Percentiles rank a stretch among this genome's conserved stretches.
These are phyloP conservation scores for Anoplopoma fimbria DNA, from an alignment of 2,113 vertebrate species.

Conservation along the genomic window DNA sequence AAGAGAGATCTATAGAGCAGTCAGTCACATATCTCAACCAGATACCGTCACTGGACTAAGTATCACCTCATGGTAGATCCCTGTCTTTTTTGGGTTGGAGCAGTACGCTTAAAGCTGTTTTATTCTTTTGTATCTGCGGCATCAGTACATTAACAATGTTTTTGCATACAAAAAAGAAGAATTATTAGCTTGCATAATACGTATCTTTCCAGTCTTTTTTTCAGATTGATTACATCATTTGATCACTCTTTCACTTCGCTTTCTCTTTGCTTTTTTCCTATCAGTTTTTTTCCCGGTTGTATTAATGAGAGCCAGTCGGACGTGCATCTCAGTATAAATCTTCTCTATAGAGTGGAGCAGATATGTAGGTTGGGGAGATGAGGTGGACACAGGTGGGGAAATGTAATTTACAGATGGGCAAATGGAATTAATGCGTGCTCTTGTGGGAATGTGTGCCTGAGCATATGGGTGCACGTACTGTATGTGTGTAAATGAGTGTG, in stretches of 20 bases:
- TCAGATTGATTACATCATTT: conserved; percentile 2
- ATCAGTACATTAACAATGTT: not conserved
- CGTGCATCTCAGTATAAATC: not conserved
- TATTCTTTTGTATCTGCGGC: conserved; percentile 3
- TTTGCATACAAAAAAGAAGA: conserved; percentile 12
- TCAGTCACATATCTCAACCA: conserved; percentile 15
- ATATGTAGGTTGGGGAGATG: conserved; percentile 21
- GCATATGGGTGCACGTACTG: not conserved
- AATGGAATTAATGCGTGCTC: conserved; percentile 32
- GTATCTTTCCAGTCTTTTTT: not conserved
- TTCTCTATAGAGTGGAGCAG: conserved; percentile 5
- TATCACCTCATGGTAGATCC: not conserved
- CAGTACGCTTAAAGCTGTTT: conserved; percentile 6
- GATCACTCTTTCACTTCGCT: not conserved
- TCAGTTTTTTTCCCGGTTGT: not conserved
- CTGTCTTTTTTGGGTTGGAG: conserved; percentile 9
- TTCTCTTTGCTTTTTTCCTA: not conserved
- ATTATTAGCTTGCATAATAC: conserved; percentile 7
- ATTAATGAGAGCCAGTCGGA: conserved; percentile 30
- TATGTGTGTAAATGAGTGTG: not conserved
- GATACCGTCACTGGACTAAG: conserved; percentile 9
- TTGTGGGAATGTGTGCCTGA: not conserved
- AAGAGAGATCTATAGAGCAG: conserved; percentile 17
- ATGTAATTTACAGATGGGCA: conserved; percentile 54
- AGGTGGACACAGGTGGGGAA: conserved; percentile 33